Conservation (phyloP, 2,888 invertebrate genomes). For the Volucella zonaria region DNA sequence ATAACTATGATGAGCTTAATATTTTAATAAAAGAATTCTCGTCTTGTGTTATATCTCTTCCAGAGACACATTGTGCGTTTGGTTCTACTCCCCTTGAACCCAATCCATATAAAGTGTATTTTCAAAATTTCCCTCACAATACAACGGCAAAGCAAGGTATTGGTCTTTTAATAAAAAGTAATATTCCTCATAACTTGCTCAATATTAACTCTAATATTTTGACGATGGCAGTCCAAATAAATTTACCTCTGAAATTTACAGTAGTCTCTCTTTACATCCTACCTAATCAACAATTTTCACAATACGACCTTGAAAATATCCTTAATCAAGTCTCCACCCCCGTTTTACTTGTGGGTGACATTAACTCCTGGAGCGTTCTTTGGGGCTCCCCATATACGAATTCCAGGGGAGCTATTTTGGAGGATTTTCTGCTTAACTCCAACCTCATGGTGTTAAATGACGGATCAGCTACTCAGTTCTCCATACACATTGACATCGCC, state of each 20-base stretch:
- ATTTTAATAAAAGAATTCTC: conserved; percentile 21
- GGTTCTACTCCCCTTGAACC: conserved; percentile 13
- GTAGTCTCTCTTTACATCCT: conserved; percentile 42
- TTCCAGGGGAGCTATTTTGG: too few relatives aligned
- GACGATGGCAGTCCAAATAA: conserved; percentile 35
- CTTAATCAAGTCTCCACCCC: too few relatives aligned
- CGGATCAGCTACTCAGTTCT: too few relatives aligned
- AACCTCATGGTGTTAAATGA: too few relatives aligned
- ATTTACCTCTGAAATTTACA: conserved; percentile 19
- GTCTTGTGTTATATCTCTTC: conserved; percentile 61
- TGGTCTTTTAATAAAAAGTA: conserved; percentile 48
- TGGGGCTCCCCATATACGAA: too few relatives aligned
- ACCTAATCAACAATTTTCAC: conserved; percentile 30
- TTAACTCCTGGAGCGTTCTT: too few relatives aligned
- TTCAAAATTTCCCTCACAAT: conserved; percentile 38
- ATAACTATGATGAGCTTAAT: conserved; percentile 16
- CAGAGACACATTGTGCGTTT: conserved; percentile 61
- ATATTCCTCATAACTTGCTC: conserved; percentile 46
- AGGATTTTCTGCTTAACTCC: too few relatives aligned
- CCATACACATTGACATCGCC: too few relatives aligned
- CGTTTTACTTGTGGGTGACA: too few relatives aligned
- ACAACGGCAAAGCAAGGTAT: conserved; percentile 53
- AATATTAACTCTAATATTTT: conserved; percentile 29
- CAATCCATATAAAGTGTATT: conserved; percentile 46
- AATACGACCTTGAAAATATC: conserved; percentile 9